These are phyloP conservation scores for Acronicta alni DNA, from an alignment of 2,888 invertebrate species.

Conservation along the genomic window DNA sequence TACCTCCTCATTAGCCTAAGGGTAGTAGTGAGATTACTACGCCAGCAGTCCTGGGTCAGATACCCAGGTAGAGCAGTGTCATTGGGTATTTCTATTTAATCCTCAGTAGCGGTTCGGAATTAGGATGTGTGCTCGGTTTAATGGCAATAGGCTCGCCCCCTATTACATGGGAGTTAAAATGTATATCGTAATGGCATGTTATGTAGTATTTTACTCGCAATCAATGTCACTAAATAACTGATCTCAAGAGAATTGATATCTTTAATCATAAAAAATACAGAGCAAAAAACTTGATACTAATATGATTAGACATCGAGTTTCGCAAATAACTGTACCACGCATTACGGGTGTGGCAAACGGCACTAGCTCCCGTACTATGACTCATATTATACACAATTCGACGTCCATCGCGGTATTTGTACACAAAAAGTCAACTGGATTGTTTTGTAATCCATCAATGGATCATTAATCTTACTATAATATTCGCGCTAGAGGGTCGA, in stretches of 20 bases:
- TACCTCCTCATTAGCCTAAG: no score
- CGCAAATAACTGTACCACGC: conserved; percentile 39
- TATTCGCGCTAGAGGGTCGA: no score
- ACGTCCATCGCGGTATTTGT: conserved; percentile 25
- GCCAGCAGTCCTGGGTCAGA: no score
- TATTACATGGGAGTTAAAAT: no score
- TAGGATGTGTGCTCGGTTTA: no score
- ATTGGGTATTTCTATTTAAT: no score
- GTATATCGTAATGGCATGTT: no score
- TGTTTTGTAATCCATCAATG: conserved; percentile 29
- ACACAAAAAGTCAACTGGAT: neutral
- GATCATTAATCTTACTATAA: neutral
- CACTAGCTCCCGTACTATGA: conserved; percentile 38
- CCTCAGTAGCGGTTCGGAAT: no score
- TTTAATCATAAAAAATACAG: neutral
- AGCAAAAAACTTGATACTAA: conserved; percentile 16
- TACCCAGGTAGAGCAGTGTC: no score
- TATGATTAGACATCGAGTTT: conserved; percentile 25
- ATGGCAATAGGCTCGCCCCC: no score
- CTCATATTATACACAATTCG: conserved; percentile 24
- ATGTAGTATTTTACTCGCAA: no score
- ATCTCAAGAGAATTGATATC: neutral
- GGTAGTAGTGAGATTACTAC: no score
- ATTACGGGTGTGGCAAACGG: conserved; percentile 29
- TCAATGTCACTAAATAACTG: conserved; percentile 1